Evolutionary conservation across 2,797 vertebrate genomes (phyloP).

Genomic region (Pseudochirops cupreus): DNA sequence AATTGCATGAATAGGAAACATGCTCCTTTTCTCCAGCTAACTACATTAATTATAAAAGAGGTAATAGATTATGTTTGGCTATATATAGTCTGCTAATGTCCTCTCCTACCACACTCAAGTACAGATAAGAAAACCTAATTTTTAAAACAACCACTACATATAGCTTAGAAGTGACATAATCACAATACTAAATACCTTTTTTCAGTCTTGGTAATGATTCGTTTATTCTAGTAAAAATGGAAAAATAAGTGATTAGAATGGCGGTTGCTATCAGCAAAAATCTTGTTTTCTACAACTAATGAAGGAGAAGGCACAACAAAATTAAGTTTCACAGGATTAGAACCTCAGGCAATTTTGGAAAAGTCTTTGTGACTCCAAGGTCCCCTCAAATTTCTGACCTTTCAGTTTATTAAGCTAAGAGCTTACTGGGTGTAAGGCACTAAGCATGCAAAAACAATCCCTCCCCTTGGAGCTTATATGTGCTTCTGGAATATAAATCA

Average conservation of each 20-base stretch:
- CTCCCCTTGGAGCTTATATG: not conserved
- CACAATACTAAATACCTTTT: slow-evolving; percentile 70
- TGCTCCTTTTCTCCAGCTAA: not conserved
- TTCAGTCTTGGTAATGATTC: slow-evolving; percentile 58
- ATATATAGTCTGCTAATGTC: not conserved
- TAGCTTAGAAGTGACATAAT: not conserved
- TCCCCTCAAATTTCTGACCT: not conserved
- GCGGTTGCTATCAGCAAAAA: not conserved
- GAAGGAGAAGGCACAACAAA: not conserved
- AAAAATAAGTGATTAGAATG: not conserved
- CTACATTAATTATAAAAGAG: not conserved
- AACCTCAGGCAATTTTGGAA: not conserved
- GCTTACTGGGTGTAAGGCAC: not conserved
- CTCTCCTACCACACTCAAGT: not conserved
- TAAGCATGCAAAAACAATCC: not conserved
- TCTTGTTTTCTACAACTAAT: not conserved
- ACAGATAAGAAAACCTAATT: not conserved
- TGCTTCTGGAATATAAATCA: not conserved
- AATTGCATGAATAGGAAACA: not conserved
- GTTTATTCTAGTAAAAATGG: slow-evolving; percentile 60
- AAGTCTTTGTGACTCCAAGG: not conserved
- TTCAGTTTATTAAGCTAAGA: not conserved
- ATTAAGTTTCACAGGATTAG: not conserved
- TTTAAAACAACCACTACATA: not conserved
- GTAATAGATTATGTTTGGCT: not conserved